Evolutionary conservation across 2,888 invertebrate species (phyloP).

Genomic region (Lagria hirta): DNA sequence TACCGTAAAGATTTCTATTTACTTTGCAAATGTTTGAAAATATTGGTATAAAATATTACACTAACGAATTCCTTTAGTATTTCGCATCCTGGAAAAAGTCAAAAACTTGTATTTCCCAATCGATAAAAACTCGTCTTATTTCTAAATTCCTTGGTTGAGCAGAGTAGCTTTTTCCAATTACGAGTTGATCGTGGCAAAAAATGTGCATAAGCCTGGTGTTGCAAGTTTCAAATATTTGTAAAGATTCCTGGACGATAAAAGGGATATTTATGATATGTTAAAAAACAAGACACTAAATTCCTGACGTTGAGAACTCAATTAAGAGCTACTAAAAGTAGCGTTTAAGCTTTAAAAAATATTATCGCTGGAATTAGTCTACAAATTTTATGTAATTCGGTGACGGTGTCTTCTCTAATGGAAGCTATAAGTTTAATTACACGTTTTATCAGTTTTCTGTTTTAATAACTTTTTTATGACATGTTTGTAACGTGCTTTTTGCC

Average conservation of each 20-base stretch:
- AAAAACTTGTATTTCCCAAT: too few species aligned
- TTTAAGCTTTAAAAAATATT: conserved; percentile 25
- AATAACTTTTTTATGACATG: conserved; percentile 26
- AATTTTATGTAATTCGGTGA: conserved; percentile 26
- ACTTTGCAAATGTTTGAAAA: too few species aligned
- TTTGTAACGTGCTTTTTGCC: conserved; percentile 16
- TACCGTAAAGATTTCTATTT: too few species aligned
- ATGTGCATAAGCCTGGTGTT: too few species aligned
- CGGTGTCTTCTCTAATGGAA: conserved; percentile 25
- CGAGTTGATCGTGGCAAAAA: too few species aligned
- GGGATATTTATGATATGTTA: conserved; percentile 18
- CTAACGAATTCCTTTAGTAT: too few species aligned
- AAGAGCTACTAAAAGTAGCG: conserved; percentile 24
- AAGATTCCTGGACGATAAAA: conserved; percentile 22
- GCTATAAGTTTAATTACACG: conserved; percentile 27
- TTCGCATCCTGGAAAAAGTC: too few species aligned
- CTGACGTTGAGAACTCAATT: conserved; percentile 28
- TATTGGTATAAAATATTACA: too few species aligned
- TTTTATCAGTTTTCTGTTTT: conserved; percentile 25
- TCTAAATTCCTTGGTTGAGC: too few species aligned
- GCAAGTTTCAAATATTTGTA: conserved; percentile 21
- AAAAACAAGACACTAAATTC: conserved; percentile 24
- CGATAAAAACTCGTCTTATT: too few species aligned
- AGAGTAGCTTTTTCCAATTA: too few species aligned
- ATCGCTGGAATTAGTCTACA: conserved; percentile 29